Evolutionary conservation across 23 tunicate genomes (phyloP).

Genomic region (Halocynthia roretzi): DNA sequence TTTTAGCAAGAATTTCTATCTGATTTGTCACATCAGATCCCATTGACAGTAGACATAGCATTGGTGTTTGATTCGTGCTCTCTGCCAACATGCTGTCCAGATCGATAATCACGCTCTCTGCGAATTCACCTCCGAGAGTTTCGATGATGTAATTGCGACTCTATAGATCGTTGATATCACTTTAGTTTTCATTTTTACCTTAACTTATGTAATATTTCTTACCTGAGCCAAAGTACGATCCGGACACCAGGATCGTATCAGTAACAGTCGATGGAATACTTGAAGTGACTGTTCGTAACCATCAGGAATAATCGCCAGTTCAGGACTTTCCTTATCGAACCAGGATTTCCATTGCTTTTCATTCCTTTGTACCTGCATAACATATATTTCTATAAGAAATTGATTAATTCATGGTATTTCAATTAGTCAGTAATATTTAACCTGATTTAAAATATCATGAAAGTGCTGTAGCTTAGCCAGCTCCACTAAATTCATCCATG

Average conservation of each 20-base stretch:
- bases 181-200: neutral
- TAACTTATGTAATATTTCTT: neutral
- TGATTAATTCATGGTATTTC: too few species aligned
- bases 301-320: constrained; percentile 82
- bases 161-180: constrained; percentile 10
- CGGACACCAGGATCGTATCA: constrained; percentile 94
- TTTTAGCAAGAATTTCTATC: constrained; percentile 80
- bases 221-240: constrained; percentile 88
- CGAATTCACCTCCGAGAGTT: constrained; percentile 68
- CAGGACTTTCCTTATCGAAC: constrained; percentile 96
- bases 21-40: constrained; percentile 94
- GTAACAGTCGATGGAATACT: constrained; percentile 66
- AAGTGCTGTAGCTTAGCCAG: constrained; percentile 85
- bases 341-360: constrained; percentile 93
- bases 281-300: constrained; percentile 86
- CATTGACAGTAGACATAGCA: constrained; percentile 94
- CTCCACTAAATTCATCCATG: constrained; percentile 93
- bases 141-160: constrained; percentile 91
- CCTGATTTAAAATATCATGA: constrained; percentile 78
- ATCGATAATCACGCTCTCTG: constrained; percentile 83
- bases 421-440: neutral
- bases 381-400: too few species aligned
- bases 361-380: constrained; percentile 67
- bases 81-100: constrained; percentile 85
- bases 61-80: constrained; percentile 71